Conservation (phyloP, 2,113 vertebrate species). For the Lipotes vexillifer region DNA sequence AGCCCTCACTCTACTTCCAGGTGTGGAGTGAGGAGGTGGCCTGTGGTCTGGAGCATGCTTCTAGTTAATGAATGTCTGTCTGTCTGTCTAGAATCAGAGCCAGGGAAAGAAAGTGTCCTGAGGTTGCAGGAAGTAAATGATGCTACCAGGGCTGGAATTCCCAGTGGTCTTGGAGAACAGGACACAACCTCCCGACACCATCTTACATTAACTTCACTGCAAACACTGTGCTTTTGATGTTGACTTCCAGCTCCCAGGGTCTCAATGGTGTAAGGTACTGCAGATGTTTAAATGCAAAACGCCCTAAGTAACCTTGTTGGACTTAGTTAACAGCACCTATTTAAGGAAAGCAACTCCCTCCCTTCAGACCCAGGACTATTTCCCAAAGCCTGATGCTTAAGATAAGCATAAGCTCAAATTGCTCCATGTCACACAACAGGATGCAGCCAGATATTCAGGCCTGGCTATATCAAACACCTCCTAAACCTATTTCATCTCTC, state of each 20-base stretch:
- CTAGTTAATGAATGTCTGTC: neutral
- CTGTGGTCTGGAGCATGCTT: neutral
- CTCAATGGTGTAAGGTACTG: neutral
- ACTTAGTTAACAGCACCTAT: slow-evolving; percentile 20
- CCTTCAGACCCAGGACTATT: neutral
- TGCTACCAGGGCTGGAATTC: neutral
- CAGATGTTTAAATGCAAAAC: neutral
- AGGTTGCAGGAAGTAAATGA: neutral
- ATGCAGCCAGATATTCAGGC: neutral
- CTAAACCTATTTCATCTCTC: neutral
- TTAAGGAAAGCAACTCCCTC: neutral
- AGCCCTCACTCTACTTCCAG: neutral
- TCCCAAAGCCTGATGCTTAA: neutral
- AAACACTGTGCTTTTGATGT: neutral
- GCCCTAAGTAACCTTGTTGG: neutral
- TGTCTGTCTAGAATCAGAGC: neutral
- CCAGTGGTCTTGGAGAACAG: neutral
- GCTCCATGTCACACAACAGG: neutral
- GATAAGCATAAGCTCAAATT: neutral
- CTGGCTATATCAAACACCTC: neutral
- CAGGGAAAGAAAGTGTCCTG: neutral
- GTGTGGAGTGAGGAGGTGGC: neutral
- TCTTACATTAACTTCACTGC: neutral
- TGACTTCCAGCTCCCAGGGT: neutral
- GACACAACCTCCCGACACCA: neutral